phyloP scores from a whole-genome alignment of 2,113 vertebrate species.

The Pseudopipra pipra region DNA sequence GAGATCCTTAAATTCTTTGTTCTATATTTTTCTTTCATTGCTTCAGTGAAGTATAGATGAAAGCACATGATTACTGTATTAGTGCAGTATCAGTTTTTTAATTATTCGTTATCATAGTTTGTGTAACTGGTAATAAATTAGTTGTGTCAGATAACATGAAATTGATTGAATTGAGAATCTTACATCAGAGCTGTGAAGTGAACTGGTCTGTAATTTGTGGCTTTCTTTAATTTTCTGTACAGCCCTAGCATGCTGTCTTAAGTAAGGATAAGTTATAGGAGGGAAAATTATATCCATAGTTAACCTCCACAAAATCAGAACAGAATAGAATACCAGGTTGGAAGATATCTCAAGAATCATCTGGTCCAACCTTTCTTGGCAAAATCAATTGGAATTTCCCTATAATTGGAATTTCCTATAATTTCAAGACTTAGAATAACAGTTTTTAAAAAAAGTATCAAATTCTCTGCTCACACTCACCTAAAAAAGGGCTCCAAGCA shows the following conservation, averaged over 20 bases:
- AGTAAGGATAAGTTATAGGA: neutral
- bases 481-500: neutral
- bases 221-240: neutral
- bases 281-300: neutral
- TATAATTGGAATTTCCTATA: neutral
- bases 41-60: neutral
- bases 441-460: rapidly evolving
- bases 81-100: neutral
- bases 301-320: too few relatives aligned
- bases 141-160: neutral
- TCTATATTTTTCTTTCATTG: neutral
- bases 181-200: neutral
- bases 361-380: neutral
- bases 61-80: neutral
- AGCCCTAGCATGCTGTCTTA: neutral
- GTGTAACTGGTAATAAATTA: neutral
- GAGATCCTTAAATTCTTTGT: neutral
- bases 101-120: neutral
- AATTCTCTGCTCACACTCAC: neutral
- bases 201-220: neutral
- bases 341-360: neutral
- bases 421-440: neutral
- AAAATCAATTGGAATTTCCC: neutral
- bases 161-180: neutral
- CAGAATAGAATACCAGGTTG: neutral